Conservation (phyloP, 2,113 vertebrate genomes). For the Neolamprologus longior region DNA sequence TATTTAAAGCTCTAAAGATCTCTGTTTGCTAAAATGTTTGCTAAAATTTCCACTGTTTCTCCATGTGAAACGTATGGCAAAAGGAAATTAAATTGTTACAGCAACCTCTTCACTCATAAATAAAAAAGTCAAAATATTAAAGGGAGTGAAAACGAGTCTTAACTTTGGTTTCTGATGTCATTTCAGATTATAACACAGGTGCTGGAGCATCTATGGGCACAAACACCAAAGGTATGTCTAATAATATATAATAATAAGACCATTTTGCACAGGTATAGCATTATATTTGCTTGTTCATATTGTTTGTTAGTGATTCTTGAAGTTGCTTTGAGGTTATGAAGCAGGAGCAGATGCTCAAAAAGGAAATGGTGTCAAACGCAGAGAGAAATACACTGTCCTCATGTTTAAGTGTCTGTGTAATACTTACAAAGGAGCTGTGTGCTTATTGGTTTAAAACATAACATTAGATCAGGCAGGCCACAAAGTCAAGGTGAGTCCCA, state of each 20-base stretch:
- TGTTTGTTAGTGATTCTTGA: neutral
- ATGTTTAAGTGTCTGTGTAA: neutral
- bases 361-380: slow-evolving; percentile 4
- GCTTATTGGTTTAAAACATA: neutral
- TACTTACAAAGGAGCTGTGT: neutral
- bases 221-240: slow-evolving; percentile 40
- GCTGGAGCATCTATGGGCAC: neutral
- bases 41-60: neutral
- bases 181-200: slow-evolving; percentile 23
- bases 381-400: neutral
- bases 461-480: neutral
- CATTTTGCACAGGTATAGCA: neutral
- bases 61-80: neutral
- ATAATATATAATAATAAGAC: neutral
- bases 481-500: neutral
- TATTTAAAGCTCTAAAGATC: neutral
- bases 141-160: neutral
- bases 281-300: neutral
- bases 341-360: slow-evolving; percentile 21
- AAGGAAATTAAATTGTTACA: neutral
- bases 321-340: slow-evolving; percentile 11
- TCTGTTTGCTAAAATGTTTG: neutral
- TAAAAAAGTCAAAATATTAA: neutral
- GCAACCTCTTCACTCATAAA: neutral
- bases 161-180: neutral